Conservation (phyloP, 2,888 invertebrate species). For the Diplolepis rosae region DNA sequence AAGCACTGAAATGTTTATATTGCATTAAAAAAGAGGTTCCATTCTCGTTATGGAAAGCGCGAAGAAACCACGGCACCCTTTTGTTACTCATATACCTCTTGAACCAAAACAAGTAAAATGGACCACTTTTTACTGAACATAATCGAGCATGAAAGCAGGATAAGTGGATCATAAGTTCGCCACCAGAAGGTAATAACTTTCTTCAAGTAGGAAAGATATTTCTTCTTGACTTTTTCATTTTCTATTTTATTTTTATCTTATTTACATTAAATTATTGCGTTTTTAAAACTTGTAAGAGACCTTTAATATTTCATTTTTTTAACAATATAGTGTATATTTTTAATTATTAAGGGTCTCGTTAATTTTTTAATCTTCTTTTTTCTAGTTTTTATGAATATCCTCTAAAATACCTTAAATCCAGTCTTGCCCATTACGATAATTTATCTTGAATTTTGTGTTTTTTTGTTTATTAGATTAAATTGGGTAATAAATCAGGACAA, state of each 20-base stretch:
- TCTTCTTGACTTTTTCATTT: slow-evolving; percentile 4
- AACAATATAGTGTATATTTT: too few species aligned
- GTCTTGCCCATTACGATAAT: too few species aligned
- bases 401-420: too few species aligned
- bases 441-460: too few species aligned
- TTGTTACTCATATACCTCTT: slow-evolving; percentile 8
- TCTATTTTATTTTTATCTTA: slow-evolving; percentile 13
- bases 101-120: slow-evolving; percentile 23
- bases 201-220: slow-evolving; percentile 26
- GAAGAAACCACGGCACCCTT: slow-evolving; percentile 3
- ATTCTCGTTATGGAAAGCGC: slow-evolving; percentile 7
- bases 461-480: too few species aligned
- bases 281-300: too few species aligned
- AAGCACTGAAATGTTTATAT: slow-evolving; percentile 25
- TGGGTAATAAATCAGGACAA: too few species aligned
- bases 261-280: slow-evolving; percentile 11
- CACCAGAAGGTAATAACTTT: slow-evolving; percentile 28
- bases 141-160: slow-evolving; percentile 26
- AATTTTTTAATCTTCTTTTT: too few species aligned
- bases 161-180: slow-evolving; percentile 31
- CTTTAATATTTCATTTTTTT: too few species aligned
- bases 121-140: slow-evolving; percentile 21
- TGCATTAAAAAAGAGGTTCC: slow-evolving; percentile 15
- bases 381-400: too few species aligned
- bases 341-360: too few species aligned